phyloP scores from a whole-genome alignment of 2,797 vertebrate genomes.

The Nannoperca australis region DNA sequence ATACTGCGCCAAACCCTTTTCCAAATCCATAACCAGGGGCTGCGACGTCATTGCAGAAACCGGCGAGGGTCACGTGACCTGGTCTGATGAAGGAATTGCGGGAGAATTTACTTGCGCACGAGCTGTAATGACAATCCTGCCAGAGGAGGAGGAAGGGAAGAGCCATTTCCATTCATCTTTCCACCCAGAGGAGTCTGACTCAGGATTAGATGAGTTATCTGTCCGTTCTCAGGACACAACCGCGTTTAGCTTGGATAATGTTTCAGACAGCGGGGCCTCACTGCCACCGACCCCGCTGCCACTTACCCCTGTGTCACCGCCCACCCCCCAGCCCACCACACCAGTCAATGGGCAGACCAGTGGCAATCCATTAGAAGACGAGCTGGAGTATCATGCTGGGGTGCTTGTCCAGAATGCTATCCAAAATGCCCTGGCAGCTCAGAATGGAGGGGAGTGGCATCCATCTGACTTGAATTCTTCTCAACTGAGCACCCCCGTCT shows the following conservation, averaged over 20 bases:
- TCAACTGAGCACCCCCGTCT: slow-evolving; percentile 73
- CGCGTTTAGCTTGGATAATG: slow-evolving; percentile 94
- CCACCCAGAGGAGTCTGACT: slow-evolving; percentile 93
- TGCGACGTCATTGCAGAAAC: slow-evolving; percentile 56
- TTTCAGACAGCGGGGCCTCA: slow-evolving; percentile 93
- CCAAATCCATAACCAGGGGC: slow-evolving; percentile 77
- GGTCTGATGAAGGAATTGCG: slow-evolving; percentile 83
- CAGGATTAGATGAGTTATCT: slow-evolving; percentile 94
- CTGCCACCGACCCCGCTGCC: slow-evolving; percentile 86
- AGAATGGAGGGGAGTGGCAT: slow-evolving; percentile 85
- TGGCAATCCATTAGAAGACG: slow-evolving; percentile 85
- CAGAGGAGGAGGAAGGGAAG: slow-evolving; percentile 89
- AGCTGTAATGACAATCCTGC: slow-evolving; percentile 92
- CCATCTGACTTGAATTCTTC: slow-evolving; percentile 67
- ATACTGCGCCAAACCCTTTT: slow-evolving; percentile 94
- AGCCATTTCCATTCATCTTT: slow-evolving; percentile 85
- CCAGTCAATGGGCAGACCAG: slow-evolving; percentile 85
- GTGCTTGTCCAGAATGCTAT: slow-evolving; percentile 94
- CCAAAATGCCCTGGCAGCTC: slow-evolving; percentile 91
- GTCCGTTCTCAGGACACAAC: slow-evolving; percentile 96
- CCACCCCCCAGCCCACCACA: slow-evolving; percentile 90
- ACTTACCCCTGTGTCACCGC: slow-evolving; percentile 89
- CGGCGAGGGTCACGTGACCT: slow-evolving; percentile 83
- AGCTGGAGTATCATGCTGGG: slow-evolving; percentile 93
- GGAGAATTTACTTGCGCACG: slow-evolving; percentile 92